Percentiles rank a stretch among this genome's conserved stretches.
These are phyloP conservation scores for Pyrrhia umbra DNA, from an alignment of 2,888 invertebrate species.

Conservation along the genomic window DNA sequence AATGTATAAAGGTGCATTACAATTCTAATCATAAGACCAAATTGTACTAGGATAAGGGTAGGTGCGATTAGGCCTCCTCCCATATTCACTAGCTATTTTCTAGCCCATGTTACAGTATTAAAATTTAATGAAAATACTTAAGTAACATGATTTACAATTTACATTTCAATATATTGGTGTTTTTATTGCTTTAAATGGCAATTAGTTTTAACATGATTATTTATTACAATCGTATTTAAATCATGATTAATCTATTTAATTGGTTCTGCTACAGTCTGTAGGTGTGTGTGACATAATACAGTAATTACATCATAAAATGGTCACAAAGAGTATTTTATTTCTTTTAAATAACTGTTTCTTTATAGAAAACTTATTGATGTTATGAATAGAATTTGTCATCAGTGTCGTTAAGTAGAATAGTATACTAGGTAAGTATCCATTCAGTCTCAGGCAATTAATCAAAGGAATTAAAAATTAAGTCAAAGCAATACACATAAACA, in stretches of 20 bases:
- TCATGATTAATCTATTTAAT: conserved; percentile 2
- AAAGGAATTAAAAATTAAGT: conserved; percentile 15
- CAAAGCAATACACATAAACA: conserved; percentile 31
- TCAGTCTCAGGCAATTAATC: conserved; percentile 37
- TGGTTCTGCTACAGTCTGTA: neutral
- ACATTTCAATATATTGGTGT: conserved; percentile 7
- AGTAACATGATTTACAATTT: no score
- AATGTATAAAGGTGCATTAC: conserved; percentile 4
- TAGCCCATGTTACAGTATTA: neutral
- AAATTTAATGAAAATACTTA: neutral
- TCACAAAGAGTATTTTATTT: neutral
- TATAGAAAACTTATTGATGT: neutral
- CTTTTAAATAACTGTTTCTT: neutral
- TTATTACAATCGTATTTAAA: no score
- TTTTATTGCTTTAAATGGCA: conserved; percentile 1
- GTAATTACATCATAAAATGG: no score
- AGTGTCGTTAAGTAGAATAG: conserved; percentile 15
- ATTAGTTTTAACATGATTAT: no score
- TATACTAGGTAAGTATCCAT: conserved; percentile 31
- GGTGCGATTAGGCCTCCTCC: neutral
- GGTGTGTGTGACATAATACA: no score
- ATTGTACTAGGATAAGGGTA: conserved; percentile 40
- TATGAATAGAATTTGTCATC: neutral
- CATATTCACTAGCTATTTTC: neutral
- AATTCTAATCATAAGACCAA: conserved; percentile 25